Percentiles rank a stretch among this genome's conserved stretches.
Evolutionary conservation across 1,140 invertebrate genomes (phyloP).

Genomic region (Subanguina moxae): DNA sequence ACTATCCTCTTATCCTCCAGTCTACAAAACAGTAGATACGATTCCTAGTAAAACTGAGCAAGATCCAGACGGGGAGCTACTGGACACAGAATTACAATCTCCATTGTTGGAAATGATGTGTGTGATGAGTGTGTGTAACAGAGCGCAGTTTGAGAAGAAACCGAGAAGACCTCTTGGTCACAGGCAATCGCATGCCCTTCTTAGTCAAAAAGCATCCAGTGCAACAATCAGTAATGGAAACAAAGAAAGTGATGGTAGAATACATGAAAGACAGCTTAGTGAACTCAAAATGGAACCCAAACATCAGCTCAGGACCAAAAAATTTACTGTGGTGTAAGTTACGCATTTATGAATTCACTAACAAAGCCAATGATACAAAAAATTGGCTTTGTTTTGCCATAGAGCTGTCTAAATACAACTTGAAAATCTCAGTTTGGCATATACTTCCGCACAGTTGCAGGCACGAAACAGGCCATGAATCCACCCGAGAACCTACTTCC

Average conservation of each 20-base stretch:
- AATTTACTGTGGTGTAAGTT: constrained; percentile 56
- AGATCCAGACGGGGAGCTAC: too few relatives aligned
- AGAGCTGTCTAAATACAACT: too few relatives aligned
- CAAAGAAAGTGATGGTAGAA: too few relatives aligned
- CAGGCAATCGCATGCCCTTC: not conserved
- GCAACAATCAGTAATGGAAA: too few relatives aligned
- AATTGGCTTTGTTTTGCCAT: too few relatives aligned
- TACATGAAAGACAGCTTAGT: constrained; percentile 39
- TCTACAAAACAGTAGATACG: not conserved
- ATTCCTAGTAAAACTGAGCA: not conserved
- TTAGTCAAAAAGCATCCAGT: too few relatives aligned
- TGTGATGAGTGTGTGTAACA: constrained; percentile 58
- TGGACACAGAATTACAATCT: constrained; percentile 37
- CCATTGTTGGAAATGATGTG: constrained; percentile 52
- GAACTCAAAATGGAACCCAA: constrained; percentile 30
- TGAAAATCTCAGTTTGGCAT: too few relatives aligned
- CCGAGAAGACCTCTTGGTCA: constrained; percentile 26
- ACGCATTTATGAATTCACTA: not conserved
- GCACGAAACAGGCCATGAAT: too few relatives aligned
- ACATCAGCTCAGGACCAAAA: constrained; percentile 43
- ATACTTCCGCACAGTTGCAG: too few relatives aligned
- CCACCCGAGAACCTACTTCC: too few relatives aligned
- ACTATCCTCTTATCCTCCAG: not conserved
- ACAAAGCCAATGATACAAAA: too few relatives aligned
- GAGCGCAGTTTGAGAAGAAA: constrained; percentile 39